Base-by-base conservation (phyloP, 2,888 invertebrate species). In the Metalampra italica region DNA sequence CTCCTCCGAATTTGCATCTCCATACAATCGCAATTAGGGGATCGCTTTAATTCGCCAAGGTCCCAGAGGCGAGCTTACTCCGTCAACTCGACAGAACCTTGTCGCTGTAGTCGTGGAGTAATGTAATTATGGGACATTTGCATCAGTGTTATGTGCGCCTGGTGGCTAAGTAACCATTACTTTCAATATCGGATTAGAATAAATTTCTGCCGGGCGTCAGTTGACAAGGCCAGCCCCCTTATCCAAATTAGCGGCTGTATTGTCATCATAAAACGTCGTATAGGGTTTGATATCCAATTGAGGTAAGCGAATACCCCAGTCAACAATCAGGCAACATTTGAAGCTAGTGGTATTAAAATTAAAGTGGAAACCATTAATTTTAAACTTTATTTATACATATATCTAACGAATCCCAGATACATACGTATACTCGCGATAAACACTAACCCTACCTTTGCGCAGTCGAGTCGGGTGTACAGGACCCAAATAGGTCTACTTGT, bases 1-100 rank as follows among this genome's bases (percentile, higher is more conserved):
- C 75, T 73, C 69, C 67, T 37, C 56, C 64, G 72, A 78, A 85
- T 86, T 87, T 87, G 83, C 71, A 75, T 76, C 72, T 75, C 69
- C 68, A 69, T 68, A 69, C 67, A 75, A 72, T 72, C 64, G 64
- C 73, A 75, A 75, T 75, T 75, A 75, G 71, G 72, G 73, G 64
- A 59, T 56, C 56, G 59, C 58, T 63, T 71, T 74, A 76, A 75
- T 75, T 71, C 71, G 69, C 69, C 66, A 65, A 65, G 70, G 73
- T 72, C 72, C 73, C 71, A 66, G 56, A 65, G 66, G 61, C 57
- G 56, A 56, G 57, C 59, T 66, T 73, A 12, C 22, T 29, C 43
- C 38, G 72, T 76, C 78, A 74, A 79, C 75, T 76, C 72, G 67
- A 50, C 46, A 39, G 68, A 68, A 75, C 73, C 74, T 71, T 76